Percentiles rank a stretch among this genome's conserved stretches.
These are phyloP conservation scores for Agrotis clavis DNA, from an alignment of 2,888 invertebrate species.

Conservation along the genomic window DNA sequence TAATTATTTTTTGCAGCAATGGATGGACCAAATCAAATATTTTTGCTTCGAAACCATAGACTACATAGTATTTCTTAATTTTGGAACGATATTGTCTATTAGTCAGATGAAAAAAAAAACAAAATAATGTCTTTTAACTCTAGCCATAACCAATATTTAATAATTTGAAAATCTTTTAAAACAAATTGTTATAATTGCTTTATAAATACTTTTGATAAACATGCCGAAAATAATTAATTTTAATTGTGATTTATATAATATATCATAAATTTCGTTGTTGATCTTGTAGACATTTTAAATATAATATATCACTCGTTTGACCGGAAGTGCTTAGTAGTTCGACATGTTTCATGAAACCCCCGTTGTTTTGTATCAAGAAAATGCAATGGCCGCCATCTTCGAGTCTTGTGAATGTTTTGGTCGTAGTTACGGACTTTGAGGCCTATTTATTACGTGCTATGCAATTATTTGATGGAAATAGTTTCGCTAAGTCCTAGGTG, in stretches of 20 bases:
- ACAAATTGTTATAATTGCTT: rapidly evolving
- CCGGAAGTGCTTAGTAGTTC: slow-evolving; percentile 83
- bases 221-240: background rate
- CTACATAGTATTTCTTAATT: slow-evolving; percentile 35
- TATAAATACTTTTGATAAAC: rapidly evolving
- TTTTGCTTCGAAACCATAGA: slow-evolving; percentile 21
- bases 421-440: slow-evolving; percentile 90
- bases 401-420: slow-evolving; percentile 95
- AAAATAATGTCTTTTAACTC: slow-evolving; percentile 58
- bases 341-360: slow-evolving; percentile 89
- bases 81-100: slow-evolving; percentile 64
- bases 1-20: background rate
- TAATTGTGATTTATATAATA: rapidly evolving
- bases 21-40: background rate
- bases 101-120: slow-evolving; percentile 35
- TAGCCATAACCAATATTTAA: slow-evolving; percentile 64
- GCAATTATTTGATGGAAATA: slow-evolving; percentile 86
- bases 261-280: rapidly evolving
- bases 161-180: slow-evolving; percentile 23
- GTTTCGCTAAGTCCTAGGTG: slow-evolving; percentile 85
- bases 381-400: slow-evolving; percentile 96
- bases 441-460: slow-evolving; percentile 86
- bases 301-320: slow-evolving; percentile 60
- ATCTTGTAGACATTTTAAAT: rapidly evolving
- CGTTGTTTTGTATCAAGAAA: slow-evolving; percentile 95